Percentiles rank a stretch among this genome's conserved stretches.
Evolutionary conservation across 2,888 invertebrate species (phyloP).

Genomic region (Agriotes lineatus): DNA sequence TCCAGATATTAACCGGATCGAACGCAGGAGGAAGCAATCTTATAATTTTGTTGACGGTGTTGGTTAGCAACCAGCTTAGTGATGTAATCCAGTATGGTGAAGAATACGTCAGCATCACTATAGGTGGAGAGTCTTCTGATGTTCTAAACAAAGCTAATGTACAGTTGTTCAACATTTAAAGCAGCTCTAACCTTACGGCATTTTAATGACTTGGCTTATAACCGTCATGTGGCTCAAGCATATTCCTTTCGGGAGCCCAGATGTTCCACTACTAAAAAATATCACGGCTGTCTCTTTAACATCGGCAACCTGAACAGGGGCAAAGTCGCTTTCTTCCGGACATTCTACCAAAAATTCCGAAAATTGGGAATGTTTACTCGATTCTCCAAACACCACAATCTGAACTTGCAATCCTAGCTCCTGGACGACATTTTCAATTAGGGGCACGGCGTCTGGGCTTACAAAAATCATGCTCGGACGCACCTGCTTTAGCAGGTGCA

Average conservation of each 20-base stretch:
- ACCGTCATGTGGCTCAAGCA: constrained; percentile 50
- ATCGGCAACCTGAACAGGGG: constrained; percentile 35
- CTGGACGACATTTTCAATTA: constrained; percentile 42
- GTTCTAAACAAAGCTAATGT: neutral
- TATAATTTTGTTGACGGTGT: constrained; percentile 40
- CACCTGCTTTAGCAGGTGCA: constrained; percentile 49
- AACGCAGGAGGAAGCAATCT: constrained; percentile 50
- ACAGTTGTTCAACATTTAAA: neutral
- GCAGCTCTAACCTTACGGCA: neutral
- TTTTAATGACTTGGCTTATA: neutral
- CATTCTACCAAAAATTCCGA: constrained; percentile 51
- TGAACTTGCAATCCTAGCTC: constrained; percentile 34
- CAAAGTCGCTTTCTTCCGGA: constrained; percentile 42
- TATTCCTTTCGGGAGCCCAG: constrained; percentile 61
- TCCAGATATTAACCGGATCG: constrained; percentile 35
- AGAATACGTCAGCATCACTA: constrained; percentile 45
- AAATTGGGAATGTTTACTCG: constrained; percentile 29
- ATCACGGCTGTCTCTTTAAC: constrained; percentile 45
- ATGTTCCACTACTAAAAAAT: constrained; percentile 56
- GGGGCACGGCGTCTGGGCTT: constrained; percentile 37
- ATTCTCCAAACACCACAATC: constrained; percentile 48
- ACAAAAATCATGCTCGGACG: constrained; percentile 52
- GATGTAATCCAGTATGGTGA: constrained; percentile 57
- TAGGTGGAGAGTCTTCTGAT: neutral
- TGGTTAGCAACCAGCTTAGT: neutral